phyloP scores from a whole-genome alignment of 2,113 vertebrate genomes.

The Chelonoidis abingdonii region DNA sequence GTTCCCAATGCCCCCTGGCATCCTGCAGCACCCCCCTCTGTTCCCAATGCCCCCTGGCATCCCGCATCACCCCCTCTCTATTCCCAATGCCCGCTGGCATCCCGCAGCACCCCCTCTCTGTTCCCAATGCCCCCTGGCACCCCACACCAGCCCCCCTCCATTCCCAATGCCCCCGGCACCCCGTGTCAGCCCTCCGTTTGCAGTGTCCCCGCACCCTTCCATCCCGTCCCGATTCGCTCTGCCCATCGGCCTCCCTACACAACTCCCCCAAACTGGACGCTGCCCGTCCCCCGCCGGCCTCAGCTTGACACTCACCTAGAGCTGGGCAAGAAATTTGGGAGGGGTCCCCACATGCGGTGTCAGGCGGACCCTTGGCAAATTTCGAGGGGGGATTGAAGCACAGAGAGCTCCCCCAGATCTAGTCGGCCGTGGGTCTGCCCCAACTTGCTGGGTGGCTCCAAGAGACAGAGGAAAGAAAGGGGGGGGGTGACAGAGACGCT shows the following conservation, averaged over 20 bases:
- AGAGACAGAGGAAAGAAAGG: not conserved
- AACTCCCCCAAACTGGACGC: too few relatives aligned
- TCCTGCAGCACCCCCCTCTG: fast-evolving
- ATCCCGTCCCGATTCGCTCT: too few relatives aligned
- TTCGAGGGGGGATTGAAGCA: not conserved
- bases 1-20: too few relatives aligned
- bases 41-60: too few relatives aligned
- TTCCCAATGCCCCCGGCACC: too few relatives aligned
- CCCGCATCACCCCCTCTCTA: fast-evolving
- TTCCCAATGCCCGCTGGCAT: too few relatives aligned
- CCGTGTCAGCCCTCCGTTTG: too few relatives aligned
- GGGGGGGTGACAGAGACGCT: not conserved
- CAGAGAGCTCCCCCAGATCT: not conserved
- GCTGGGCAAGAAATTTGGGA: not conserved
- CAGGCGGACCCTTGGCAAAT: not conserved
- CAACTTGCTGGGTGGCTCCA: not conserved
- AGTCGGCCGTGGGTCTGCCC: not conserved
- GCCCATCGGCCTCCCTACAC: too few relatives aligned
- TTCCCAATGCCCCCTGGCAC: too few relatives aligned
- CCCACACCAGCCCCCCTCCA: too few relatives aligned
- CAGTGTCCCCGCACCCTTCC: too few relatives aligned
- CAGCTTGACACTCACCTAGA: not conserved
- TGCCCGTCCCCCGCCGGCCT: too few relatives aligned
- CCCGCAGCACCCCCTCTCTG: fast-evolving
- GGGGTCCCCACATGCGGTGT: not conserved